Percentiles rank a stretch among this genome's conserved stretches.
Evolutionary conservation across 2,888 invertebrate genomes (phyloP).

Genomic region (Camponotus fellah): DNA sequence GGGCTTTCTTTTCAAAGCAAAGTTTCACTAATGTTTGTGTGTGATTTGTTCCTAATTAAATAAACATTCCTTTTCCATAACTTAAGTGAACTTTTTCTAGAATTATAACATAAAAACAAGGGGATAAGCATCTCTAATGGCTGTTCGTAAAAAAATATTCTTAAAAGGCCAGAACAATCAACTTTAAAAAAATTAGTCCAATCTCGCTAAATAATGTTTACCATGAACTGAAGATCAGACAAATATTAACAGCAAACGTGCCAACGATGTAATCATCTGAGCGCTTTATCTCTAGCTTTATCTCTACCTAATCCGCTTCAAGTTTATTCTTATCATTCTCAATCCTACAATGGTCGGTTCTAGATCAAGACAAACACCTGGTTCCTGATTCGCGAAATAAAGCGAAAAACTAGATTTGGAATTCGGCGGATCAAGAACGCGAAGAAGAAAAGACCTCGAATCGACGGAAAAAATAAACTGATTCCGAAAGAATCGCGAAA

Average conservation of each 20-base stretch:
- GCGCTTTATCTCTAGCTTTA: neutral
- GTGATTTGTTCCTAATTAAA: neutral
- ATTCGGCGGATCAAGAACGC: slow-evolving; percentile 16
- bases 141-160: neutral
- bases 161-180: slow-evolving; percentile 11
- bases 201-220: neutral
- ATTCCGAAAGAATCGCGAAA: neutral
- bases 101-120: neutral
- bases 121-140: neutral
- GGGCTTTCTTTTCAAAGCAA: no score
- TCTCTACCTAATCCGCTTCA: slow-evolving; percentile 13
- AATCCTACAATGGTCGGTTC: neutral
- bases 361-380: slow-evolving; percentile 38
- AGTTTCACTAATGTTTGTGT: neutral
- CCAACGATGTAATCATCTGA: slow-evolving; percentile 9
- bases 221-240: neutral
- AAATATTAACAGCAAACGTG: slow-evolving; percentile 8
- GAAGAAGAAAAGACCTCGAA: neutral
- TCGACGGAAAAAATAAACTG: slow-evolving; percentile 15
- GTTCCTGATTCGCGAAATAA: slow-evolving; percentile 30
- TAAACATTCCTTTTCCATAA: neutral
- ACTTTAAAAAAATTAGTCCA: neutral
- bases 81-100: neutral
- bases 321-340: slow-evolving; percentile 38
- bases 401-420: neutral